Evolutionary conservation across 1,140 invertebrate genomes (phyloP).

Genomic region (Bombus waltoni): DNA sequence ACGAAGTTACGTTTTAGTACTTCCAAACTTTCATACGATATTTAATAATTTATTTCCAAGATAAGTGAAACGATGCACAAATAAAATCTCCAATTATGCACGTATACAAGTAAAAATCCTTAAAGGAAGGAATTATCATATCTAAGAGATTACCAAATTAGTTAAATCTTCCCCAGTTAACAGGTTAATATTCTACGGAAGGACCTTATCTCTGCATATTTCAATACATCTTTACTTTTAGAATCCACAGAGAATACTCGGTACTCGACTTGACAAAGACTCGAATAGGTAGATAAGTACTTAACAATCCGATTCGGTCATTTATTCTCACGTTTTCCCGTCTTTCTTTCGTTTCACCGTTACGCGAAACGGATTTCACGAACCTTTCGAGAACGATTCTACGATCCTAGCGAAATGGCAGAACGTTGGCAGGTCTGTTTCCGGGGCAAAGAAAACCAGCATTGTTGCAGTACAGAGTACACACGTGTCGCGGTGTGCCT

Average conservation of each 20-base stretch:
- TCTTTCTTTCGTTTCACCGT: slow-evolving; percentile 19
- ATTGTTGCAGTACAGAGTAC: slow-evolving; percentile 58
- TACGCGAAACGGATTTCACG: slow-evolving; percentile 19
- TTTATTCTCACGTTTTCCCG: neutral
- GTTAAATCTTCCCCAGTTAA: too few relatives aligned
- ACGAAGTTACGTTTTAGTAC: neutral
- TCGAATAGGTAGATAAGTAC: neutral
- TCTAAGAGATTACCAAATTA: neutral
- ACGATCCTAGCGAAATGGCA: neutral
- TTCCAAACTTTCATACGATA: rapidly evolving
- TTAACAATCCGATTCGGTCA: neutral
- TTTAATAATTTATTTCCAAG: neutral
- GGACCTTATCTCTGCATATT: neutral
- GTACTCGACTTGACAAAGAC: neutral
- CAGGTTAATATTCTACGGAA: neutral
- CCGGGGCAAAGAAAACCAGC: slow-evolving; percentile 65
- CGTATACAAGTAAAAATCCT: too few relatives aligned
- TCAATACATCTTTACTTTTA: neutral
- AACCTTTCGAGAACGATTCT: neutral
- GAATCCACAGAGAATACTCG: neutral
- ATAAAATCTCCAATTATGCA: neutral
- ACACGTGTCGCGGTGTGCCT: slow-evolving; percentile 73
- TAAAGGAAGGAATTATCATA: neutral
- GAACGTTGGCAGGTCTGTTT: slow-evolving; percentile 6
- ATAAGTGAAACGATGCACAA: neutral